Evolutionary conservation across 2,113 vertebrate species (phyloP).

Genomic region (Tinamus guttatus): DNA sequence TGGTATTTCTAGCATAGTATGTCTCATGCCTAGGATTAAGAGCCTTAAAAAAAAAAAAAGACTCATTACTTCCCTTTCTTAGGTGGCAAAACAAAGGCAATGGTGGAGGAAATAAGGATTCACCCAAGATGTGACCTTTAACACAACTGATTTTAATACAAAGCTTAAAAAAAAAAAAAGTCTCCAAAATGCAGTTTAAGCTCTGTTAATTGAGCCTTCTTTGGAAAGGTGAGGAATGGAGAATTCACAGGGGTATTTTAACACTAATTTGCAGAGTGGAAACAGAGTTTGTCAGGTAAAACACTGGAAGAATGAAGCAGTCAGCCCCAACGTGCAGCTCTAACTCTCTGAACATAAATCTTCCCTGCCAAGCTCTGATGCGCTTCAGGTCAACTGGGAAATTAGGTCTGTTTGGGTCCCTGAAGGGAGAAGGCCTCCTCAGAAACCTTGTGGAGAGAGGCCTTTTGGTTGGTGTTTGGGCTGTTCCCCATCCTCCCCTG

Average conservation of each 20-base stretch:
- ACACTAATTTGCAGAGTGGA: neutral
- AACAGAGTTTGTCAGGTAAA: neutral
- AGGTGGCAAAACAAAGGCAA: neutral
- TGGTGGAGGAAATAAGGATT: neutral
- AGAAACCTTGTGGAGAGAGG: neutral
- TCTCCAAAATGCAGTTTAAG: neutral
- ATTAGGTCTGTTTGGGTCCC: neutral
- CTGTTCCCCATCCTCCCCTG: neutral
- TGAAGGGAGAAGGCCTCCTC: neutral
- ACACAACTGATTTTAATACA: neutral
- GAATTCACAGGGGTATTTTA: neutral
- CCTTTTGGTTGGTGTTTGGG: neutral
- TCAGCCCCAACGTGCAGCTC: neutral
- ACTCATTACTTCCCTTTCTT: neutral
- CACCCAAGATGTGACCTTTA: neutral
- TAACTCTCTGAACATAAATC: neutral
- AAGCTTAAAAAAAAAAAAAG: neutral
- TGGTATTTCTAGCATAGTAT: neutral
- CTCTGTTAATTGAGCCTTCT: neutral
- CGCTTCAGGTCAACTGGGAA: accelerated
- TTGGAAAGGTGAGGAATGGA: neutral
- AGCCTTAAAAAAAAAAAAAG: neutral
- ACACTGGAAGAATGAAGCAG: accelerated
- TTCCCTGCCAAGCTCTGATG: neutral
- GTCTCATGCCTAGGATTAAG: neutral